These are phyloP conservation scores for Esox niger DNA, from an alignment of 2,113 vertebrate species.

Conservation along the genomic window DNA sequence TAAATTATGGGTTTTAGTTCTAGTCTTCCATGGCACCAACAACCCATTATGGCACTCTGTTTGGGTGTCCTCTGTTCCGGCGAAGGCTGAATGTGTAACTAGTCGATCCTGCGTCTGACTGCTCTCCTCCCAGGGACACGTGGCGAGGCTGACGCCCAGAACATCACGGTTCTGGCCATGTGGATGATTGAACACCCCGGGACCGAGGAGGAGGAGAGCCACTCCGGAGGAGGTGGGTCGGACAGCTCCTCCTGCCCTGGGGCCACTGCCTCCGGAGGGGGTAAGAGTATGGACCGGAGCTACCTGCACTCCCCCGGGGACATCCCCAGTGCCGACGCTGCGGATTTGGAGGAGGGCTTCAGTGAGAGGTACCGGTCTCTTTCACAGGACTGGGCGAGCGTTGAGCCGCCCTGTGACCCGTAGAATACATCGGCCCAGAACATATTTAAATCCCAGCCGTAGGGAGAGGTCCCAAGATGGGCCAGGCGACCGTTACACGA, in stretches of 20 bases:
- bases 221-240: conserved; percentile 58
- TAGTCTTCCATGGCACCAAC: too few relatives aligned
- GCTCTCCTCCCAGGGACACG: conserved; percentile 76
- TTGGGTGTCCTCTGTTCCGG: too few relatives aligned
- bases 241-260: conserved; percentile 72
- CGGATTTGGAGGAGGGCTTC: conserved; percentile 93
- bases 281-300: conserved; percentile 82
- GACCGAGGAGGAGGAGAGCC: conserved; percentile 84
- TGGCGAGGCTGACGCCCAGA: conserved; percentile 94
- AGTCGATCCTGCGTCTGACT: not conserved
- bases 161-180: conserved; percentile 96
- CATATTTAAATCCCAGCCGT: too few relatives aligned
- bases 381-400: too few relatives aligned
- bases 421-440: too few relatives aligned
- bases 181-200: conserved; percentile 98
- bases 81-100: too few relatives aligned
- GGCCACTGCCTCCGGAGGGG: conserved; percentile 60
- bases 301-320: conserved; percentile 86
- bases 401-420: too few relatives aligned
- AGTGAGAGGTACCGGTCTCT: conserved; percentile 81
- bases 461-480: too few relatives aligned
- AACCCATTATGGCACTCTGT: too few relatives aligned
- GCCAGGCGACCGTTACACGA: too few relatives aligned
- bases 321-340: conserved; percentile 81
- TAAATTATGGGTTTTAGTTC: too few relatives aligned